A percentile compares a stretch with the other conserved stretches of the same genome.
Evolutionary conservation across 2,888 invertebrate genomes (phyloP).

Genomic region (Spisula solida): DNA sequence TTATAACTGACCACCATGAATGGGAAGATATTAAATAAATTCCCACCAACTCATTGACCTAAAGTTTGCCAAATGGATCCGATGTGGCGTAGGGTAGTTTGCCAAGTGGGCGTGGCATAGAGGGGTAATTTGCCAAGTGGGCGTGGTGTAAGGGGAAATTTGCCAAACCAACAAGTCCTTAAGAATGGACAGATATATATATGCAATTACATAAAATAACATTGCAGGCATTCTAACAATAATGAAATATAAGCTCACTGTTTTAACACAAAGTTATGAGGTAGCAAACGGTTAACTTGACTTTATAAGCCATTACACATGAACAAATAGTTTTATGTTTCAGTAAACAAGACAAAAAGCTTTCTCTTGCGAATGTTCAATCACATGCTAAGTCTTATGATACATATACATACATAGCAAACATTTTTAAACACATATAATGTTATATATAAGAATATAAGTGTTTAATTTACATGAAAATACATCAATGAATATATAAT

Average conservation of each 20-base stretch:
- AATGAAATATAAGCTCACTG: constrained; percentile 41
- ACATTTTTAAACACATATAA: constrained; percentile 16
- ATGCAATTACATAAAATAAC: neutral
- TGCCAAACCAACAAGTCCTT: no score
- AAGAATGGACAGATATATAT: neutral
- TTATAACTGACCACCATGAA: no score
- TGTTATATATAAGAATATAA: constrained; percentile 26
- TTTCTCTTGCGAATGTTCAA: neutral
- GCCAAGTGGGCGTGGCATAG: no score
- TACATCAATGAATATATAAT: neutral
- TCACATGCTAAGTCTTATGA: no score
- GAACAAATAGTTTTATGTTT: constrained; percentile 24
- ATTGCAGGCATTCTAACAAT: neutral
- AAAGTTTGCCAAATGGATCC: no score
- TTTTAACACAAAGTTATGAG: constrained; percentile 50
- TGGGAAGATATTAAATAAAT: no score
- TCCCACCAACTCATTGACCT: no score
- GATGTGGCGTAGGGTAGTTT: no score
- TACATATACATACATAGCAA: constrained; percentile 5
- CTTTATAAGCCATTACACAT: constrained; percentile 59
- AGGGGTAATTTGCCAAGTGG: no score
- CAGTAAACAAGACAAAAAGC: neutral
- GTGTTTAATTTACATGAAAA: constrained; percentile 2
- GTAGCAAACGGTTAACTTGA: constrained; percentile 58
- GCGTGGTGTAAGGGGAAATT: no score